A percentile compares a stretch with the other conserved stretches of the same genome.
phyloP scores from a whole-genome alignment of 2,797 vertebrate species.

The Chloroceryle inda region DNA sequence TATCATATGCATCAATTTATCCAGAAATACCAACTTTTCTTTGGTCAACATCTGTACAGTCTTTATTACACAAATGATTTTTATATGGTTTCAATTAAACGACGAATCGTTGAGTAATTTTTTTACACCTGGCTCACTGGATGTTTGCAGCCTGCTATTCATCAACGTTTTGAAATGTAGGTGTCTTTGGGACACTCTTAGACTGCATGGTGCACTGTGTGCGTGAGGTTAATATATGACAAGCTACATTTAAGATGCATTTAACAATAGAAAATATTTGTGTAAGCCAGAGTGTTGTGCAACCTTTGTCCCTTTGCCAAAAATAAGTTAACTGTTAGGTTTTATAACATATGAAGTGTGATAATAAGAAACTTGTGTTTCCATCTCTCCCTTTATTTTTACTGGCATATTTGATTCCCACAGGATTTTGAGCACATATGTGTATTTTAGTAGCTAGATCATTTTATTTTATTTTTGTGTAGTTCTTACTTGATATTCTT shows the following conservation, averaged over 20 bases:
- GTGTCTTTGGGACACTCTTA: constrained; percentile 50
- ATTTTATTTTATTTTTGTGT: constrained; percentile 75
- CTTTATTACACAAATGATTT: constrained; percentile 52
- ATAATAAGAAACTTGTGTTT: constrained; percentile 91
- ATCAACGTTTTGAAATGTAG: constrained; percentile 44
- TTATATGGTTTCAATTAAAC: constrained; percentile 74
- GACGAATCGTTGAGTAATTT: constrained; percentile 47
- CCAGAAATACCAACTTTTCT: background rate
- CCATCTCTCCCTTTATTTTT: constrained; percentile 83
- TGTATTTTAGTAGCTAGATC: constrained; percentile 81
- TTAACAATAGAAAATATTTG: constrained; percentile 83
- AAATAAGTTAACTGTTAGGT: constrained; percentile 85
- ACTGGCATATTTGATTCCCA: constrained; percentile 82
- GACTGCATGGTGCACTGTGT: background rate
- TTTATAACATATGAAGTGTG: constrained; percentile 88
- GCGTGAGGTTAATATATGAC: constrained; percentile 71
- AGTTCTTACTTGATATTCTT: constrained; percentile 65
- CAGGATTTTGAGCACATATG: constrained; percentile 74
- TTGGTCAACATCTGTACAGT: background rate
- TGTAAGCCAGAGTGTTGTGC: constrained; percentile 78
- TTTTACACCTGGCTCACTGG: constrained; percentile 66
- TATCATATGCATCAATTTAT: background rate
- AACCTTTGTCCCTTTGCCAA: constrained; percentile 84
- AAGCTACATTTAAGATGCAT: constrained; percentile 78
- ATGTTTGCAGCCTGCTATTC: constrained; percentile 41